These are phyloP conservation scores for Drosophila meridionalis DNA, from an alignment of 2,888 invertebrate genomes.

Conservation along the genomic window DNA sequence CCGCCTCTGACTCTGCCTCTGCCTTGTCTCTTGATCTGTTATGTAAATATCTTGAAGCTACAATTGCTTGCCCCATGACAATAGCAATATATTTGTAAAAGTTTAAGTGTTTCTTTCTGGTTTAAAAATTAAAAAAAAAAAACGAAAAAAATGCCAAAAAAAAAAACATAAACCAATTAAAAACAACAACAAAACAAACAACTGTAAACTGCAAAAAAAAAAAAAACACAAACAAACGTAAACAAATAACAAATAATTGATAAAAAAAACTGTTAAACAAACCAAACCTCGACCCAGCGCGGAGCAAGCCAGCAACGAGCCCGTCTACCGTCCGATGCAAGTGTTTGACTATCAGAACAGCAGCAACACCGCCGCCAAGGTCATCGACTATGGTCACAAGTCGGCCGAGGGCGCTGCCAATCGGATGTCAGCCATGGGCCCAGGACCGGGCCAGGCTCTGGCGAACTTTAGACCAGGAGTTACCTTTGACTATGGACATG, in stretches of 20 bases:
- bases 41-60: conserved; percentile 24
- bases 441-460: conserved; percentile 12
- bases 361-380: conserved; percentile 86
- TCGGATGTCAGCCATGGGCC: conserved; percentile 20
- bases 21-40: conserved; percentile 10
- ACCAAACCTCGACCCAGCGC: conserved; percentile 50
- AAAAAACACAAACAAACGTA: conserved; percentile 12
- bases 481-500: conserved; percentile 90
- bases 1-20: neutral
- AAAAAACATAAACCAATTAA: neutral
- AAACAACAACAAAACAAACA: conserved; percentile 3
- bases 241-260: conserved; percentile 42
- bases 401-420: conserved; percentile 51
- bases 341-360: conserved; percentile 91
- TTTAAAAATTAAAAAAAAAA: conserved; percentile 43
- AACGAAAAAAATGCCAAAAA: conserved; percentile 4
- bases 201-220: conserved; percentile 9
- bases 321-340: conserved; percentile 87
- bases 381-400: conserved; percentile 91
- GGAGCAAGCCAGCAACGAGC: conserved; percentile 78
- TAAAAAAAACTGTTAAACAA: conserved; percentile 46
- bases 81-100: conserved; percentile 49
- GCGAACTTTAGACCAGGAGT: conserved; percentile 88
- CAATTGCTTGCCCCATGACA: conserved; percentile 30
- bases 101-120: conserved; percentile 68